phyloP scores from a whole-genome alignment of 2,113 vertebrate species.

The Petroica traversi region DNA sequence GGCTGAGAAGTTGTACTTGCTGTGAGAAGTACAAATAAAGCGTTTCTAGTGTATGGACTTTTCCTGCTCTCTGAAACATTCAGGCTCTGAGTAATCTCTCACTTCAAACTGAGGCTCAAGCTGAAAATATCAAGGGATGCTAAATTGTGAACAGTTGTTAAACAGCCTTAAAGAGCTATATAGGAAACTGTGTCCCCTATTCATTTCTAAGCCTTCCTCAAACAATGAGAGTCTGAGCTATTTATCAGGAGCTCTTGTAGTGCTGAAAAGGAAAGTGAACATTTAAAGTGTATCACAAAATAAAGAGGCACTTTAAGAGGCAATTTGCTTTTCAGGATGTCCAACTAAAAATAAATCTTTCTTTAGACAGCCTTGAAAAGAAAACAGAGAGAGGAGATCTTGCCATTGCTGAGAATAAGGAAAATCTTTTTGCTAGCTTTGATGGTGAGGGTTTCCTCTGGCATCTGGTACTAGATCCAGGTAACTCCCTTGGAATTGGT shows the following conservation, averaged over 20 bases:
- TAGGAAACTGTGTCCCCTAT: not conserved
- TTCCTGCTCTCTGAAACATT: not conserved
- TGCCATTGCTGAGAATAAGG: not conserved
- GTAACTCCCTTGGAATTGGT: not conserved
- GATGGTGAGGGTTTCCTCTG: not conserved
- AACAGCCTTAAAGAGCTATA: not conserved
- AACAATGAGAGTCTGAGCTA: not conserved
- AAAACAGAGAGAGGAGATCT: not conserved
- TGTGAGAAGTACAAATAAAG: not conserved
- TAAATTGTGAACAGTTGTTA: constrained; percentile 6
- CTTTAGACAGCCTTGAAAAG: constrained; percentile 2
- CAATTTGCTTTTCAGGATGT: constrained; percentile 5
- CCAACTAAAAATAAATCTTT: constrained; percentile 28
- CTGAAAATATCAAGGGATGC: constrained; percentile 24
- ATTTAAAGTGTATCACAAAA: constrained; percentile 18
- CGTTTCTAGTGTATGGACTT: not conserved
- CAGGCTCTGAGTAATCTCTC: not conserved
- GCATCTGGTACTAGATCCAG: not conserved
- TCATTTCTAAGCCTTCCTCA: not conserved
- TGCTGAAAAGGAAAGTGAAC: not conserved
- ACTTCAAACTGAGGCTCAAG: not conserved
- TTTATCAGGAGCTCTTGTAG: constrained; percentile 22
- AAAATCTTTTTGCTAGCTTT: not conserved
- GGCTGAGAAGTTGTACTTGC: not conserved
- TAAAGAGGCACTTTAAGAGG: constrained; percentile 3